Evolutionary conservation across 2,888 invertebrate genomes (phyloP), one percentile per base, ranked within the genome.

Genomic region (Dasysyrphus albostriatus): DNA sequence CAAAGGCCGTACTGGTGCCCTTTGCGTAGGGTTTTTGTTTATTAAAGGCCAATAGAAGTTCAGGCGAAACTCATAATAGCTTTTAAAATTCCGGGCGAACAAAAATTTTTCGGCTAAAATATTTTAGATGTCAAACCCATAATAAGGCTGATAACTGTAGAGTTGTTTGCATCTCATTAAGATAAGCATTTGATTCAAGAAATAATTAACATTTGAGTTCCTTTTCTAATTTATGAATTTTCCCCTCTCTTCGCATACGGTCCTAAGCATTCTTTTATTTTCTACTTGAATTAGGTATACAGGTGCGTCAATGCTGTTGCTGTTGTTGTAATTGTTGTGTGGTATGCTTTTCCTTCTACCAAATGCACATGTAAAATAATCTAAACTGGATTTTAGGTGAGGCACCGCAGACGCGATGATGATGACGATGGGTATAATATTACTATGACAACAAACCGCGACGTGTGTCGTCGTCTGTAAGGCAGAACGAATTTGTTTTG

Each of bases 321-420:
- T 32, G 8, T 32, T 56, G 32, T 29, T 32, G 14, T 29, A 32
- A 8, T 14, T 29, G 7, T 7, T 54, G 29, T 54, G 14, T 14
- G 19, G 9, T 49, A 19, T 19, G 4, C 0, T 32, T 32, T 29
- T 14, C 7, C 12, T 51, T 51, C 51, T n/a, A 19, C 4, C 14
- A 29, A 54, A 56, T 56, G 51, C 54, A 56, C 32, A 56, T 56
- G 29, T 29, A 32, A 14, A 32, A 7, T 56, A 8, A 32, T 4
- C 14, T n/a, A 56, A 56, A 54, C 54, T 56, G 32, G 54, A 56
- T 56, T 32, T 14, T 32, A 54, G 54, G 54, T 14, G 29, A 54
- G 54, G 54, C 14, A 29, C 29, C 1, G 14, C 24, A 24, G 3
- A 24, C 2, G 24, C 5, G 29, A 29, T 54, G 14, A 54, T 14